Conservation (phyloP, 2,888 invertebrate genomes). For the Cataglyphis albicans region DNA sequence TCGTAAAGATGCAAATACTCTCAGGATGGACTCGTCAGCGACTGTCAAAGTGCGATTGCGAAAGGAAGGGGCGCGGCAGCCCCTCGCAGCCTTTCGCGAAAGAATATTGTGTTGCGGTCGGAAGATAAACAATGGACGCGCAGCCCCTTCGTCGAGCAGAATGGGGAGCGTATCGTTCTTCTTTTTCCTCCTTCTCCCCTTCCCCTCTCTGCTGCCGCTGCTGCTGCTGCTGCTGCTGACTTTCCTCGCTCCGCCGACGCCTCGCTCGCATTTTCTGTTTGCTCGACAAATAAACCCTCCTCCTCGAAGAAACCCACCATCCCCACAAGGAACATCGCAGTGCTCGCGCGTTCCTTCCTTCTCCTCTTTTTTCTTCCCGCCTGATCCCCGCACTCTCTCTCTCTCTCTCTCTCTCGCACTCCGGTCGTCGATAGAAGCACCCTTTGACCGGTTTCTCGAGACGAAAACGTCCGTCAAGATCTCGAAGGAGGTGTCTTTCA, state of each 20-base stretch:
- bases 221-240: conserved; percentile 30
- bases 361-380: conserved; percentile 21
- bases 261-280: conserved; percentile 76
- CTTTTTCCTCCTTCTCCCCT: conserved; percentile 25
- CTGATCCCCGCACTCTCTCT: conserved; percentile 17
- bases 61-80: conserved; percentile 64
- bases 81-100: conserved; percentile 64
- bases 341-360: conserved; percentile 14
- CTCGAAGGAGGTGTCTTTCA: conserved; percentile 35
- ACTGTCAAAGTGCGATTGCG: conserved; percentile 83
- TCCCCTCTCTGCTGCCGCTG: background rate
- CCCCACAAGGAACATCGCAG: conserved; percentile 19
- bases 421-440: conserved; percentile 37
- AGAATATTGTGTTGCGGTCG: conserved; percentile 79
- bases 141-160: conserved; percentile 60
- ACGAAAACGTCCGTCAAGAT: conserved; percentile 49
- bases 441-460: conserved; percentile 53
- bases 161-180: conserved; percentile 42
- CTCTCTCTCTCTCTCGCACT: background rate
- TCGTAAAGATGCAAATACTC: conserved; percentile 84
- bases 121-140: conserved; percentile 79
- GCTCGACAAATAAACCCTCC: conserved; percentile 78
- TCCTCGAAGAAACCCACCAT: conserved; percentile 57
- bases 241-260: conserved; percentile 59
- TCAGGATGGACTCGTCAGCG: conserved; percentile 82